Base-by-base conservation (phyloP, 2,888 invertebrate genomes). In the Conops quadrifasciatus region DNA sequence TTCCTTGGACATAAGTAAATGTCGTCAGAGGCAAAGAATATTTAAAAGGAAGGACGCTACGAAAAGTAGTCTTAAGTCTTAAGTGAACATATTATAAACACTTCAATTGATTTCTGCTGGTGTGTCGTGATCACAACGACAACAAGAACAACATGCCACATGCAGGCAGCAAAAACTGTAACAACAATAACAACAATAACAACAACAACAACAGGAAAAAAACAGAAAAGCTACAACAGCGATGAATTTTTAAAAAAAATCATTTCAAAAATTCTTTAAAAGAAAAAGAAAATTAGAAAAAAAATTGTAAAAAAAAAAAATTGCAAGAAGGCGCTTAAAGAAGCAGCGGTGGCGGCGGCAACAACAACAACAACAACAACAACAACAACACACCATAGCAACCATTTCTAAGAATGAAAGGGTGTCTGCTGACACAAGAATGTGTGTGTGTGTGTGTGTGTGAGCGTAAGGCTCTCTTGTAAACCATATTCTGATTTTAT, bases 401-500 rank as follows among this genome's bases (percentile, higher is more conserved):
- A 53, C 26, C 30, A 70, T 71, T 71, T 71, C 70, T 71, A 51
- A 65, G 70, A 71, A 71, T 59, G 49, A 65, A 58, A 63, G 70
- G 43, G 70, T 69, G 51, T 53, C 36, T 9, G 36, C 36, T 36
- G 36, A 9, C 36, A 36, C 4, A 36, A 36, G 26, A 59, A 36
- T 62, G 24, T 66, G n/a, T 64, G 49, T 67, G 30, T n/a, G 59
- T 58, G 45, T 53, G 49, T 64, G 60, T 70, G 26, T 72, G 70
- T 69, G 53, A 73, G 73, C 26, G 28, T 71, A 60, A 65, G 72
- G 68, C 51, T 66, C 66, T 75, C 75, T 79, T 77, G 80, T 80
- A 80, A 79, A 79, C 79, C 78, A 80, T 80, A 80, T 79, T 78
- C 79, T 77, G 79, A 79, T 78, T 76, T 79, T 79, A 77, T 77